These are phyloP conservation scores for Eclectus roratus DNA, from an alignment of 2,113 vertebrate genomes.

Conservation along the genomic window DNA sequence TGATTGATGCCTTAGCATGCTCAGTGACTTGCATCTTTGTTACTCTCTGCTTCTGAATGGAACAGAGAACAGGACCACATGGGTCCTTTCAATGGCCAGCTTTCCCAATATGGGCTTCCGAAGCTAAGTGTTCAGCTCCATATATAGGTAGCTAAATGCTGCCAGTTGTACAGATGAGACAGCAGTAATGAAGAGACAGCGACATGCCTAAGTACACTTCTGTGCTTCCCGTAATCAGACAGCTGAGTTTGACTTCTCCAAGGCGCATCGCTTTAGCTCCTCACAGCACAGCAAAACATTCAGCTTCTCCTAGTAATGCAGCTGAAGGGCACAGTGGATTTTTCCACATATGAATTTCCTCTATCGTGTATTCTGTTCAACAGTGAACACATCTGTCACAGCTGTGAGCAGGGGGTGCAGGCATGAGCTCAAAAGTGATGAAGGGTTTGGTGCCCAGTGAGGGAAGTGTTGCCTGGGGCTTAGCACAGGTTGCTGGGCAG, in stretches of 20 bases:
- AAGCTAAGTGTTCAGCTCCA: neutral
- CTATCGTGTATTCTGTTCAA: neutral
- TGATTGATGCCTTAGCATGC: rapidly evolving
- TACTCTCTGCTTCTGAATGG: neutral
- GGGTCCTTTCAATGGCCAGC: neutral
- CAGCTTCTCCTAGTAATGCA: neutral
- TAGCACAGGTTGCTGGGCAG: neutral
- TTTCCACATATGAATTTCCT: neutral
- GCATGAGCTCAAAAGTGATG: neutral
- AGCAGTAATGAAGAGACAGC: neutral
- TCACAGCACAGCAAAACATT: neutral
- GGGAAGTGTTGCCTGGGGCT: neutral
- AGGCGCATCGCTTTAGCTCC: neutral
- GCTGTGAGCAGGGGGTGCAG: neutral
- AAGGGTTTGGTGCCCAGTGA: neutral
- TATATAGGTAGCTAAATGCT: neutral
- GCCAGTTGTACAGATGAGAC: neutral
- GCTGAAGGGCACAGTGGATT: neutral
- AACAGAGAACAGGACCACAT: neutral
- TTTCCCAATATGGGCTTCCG: neutral
- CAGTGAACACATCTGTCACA: neutral
- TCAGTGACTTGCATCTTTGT: neutral
- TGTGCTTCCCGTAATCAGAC: neutral
- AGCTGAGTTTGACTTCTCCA: neutral
- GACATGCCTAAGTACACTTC: neutral